Conservation (phyloP, 2,797 vertebrate species). For the Sparus aurata region DNA sequence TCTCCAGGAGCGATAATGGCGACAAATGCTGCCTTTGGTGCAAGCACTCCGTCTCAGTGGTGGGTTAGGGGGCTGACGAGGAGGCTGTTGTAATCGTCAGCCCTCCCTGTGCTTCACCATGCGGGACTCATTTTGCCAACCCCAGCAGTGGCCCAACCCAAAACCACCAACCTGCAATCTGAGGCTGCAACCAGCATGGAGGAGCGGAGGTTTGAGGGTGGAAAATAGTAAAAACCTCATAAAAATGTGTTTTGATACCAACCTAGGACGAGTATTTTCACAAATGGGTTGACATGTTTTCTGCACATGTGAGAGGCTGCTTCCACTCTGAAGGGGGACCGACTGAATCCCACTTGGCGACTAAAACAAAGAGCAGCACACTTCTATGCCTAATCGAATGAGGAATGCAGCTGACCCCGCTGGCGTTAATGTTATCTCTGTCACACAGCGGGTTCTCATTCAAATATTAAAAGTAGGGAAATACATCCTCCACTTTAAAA, state of each 20-base stretch:
- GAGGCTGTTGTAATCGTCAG: slow-evolving; percentile 44
- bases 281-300: slow-evolving; percentile 42
- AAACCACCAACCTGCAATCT: slow-evolving; percentile 77
- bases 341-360: slow-evolving; percentile 15
- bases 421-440: slow-evolving; percentile 55
- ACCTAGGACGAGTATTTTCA: slow-evolving; percentile 43
- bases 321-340: slow-evolving; percentile 1
- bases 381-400: slow-evolving; percentile 8
- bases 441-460: slow-evolving; percentile 38
- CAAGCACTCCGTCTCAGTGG: slow-evolving; percentile 28
- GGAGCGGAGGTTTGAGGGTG: slow-evolving; percentile 41
- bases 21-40: slow-evolving; percentile 17
- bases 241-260: slow-evolving; percentile 54
- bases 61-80: slow-evolving; percentile 29
- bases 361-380: slow-evolving; percentile 58
- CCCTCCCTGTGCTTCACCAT: slow-evolving; percentile 57
- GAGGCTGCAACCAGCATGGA: slow-evolving; percentile 45
- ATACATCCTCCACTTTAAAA: slow-evolving; percentile 28
- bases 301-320: slow-evolving; percentile 35
- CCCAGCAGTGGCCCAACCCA: slow-evolving; percentile 74
- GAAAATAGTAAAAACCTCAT: slow-evolving; percentile 62
- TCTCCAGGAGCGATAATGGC: slow-evolving; percentile 58
- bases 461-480: slow-evolving; percentile 40
- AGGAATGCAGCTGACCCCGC: slow-evolving; percentile 43
- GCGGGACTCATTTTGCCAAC: slow-evolving; percentile 67